Conservation (phyloP, 2,113 vertebrate genomes). For the Aplodontia rufa region DNA sequence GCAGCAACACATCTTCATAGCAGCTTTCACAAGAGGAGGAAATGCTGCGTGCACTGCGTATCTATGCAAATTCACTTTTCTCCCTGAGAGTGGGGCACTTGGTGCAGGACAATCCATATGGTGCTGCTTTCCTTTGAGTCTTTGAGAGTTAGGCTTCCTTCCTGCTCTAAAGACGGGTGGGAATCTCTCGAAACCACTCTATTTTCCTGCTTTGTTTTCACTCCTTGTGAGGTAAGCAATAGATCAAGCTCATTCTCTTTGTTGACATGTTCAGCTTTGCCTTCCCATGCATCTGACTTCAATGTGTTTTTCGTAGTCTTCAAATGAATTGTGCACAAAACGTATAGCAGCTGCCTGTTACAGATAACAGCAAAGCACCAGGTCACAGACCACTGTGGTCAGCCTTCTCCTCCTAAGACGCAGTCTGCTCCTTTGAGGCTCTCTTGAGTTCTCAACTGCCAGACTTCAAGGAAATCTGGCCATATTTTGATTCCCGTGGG, state of each 20-base stretch:
- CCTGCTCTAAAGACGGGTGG: background rate
- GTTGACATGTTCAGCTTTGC: background rate
- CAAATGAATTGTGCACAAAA: background rate
- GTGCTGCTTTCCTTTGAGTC: background rate
- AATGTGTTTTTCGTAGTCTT: background rate
- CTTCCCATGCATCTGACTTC: background rate
- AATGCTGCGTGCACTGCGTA: background rate
- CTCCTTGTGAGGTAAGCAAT: background rate
- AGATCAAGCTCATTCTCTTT: conserved; percentile 26
- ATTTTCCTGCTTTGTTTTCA: background rate
- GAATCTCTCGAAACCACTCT: conserved; percentile 13
- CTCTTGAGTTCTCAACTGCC: conserved; percentile 13
- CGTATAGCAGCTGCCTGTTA: background rate
- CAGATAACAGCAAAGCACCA: background rate
- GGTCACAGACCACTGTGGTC: background rate
- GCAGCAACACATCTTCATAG: background rate
- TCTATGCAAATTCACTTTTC: background rate
- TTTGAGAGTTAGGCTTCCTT: conserved; percentile 49
- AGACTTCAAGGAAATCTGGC: background rate
- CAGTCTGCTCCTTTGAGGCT: background rate
- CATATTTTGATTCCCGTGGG: background rate
- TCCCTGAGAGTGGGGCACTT: background rate
- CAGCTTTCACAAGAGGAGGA: background rate
- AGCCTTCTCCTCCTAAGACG: conserved; percentile 26
- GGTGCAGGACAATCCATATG: background rate